Base-by-base conservation (phyloP, 2,888 invertebrate genomes). In the Sabatieria punctata region DNA sequence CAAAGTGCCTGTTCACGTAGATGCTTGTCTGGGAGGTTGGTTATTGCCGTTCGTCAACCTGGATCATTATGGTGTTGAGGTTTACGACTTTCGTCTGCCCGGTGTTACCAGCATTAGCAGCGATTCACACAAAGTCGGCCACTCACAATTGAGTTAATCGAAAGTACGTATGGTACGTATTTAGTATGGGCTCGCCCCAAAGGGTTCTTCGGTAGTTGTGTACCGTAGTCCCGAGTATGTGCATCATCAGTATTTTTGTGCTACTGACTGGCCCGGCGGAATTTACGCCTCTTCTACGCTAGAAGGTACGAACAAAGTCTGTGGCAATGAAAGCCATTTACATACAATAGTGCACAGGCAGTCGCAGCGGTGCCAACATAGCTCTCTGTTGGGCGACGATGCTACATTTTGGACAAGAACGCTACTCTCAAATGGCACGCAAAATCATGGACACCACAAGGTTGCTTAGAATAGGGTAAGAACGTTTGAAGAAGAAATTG, bases 251-350 rank as follows among this genome's bases (percentile, higher is more conserved):
- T 91, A 80, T 68, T 88, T 85, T 19, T 81, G 86, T 11, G 81
- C 82, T 41, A 83, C 88, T 0, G 85, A 93, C 65, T 95, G 95
- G 93, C 86, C 88, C 1, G 93, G 95, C 48, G 93, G 93, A 47
- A 84, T 93, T 45, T 95, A 95, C 66, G 91, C 88, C 1, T 86
- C 89, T 2, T 88, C 93, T 11, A 85, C 85, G 4, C 76, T 93
- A 42, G 65, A 66, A 56, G 71, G 70, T 68, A 52, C 46, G 38
- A 35, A 23, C n/a, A 26, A 11, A 47, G n/a, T n/a, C n/a, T 11
- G 49, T 52, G n/a, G n/a, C n/a, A n/a, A n/a, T n/a, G n/a, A n/a
- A n/a, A n/a, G n/a, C n/a, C n/a, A n/a, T n/a, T n/a, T n/a, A n/a
- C n/a, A n/a, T n/a, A n/a, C n/a, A n/a, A 50, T 15, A 13, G 18